Evolutionary conservation across 2,113 vertebrate species (phyloP).

Genomic region (Sphaerodactylus townsendi): DNA sequence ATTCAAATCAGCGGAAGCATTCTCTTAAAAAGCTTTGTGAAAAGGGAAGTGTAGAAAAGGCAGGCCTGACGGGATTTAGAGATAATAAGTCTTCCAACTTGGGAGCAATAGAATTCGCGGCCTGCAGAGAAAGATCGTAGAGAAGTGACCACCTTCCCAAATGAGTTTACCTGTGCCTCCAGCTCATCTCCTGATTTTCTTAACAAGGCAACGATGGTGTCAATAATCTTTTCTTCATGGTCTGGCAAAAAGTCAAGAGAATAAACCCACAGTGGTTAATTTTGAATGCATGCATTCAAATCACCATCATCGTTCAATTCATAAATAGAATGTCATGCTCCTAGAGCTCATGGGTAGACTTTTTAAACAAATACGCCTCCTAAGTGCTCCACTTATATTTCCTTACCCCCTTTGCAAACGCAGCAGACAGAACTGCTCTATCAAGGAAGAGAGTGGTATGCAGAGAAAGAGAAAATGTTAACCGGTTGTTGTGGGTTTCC

Average conservation of each 20-base stretch:
- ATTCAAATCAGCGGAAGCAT: not conserved
- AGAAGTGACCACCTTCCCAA: not conserved
- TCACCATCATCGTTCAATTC: not conserved
- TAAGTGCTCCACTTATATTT: not conserved
- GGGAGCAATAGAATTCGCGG: not conserved
- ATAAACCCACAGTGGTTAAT: not conserved
- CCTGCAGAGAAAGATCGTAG: not conserved
- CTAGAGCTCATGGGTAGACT: not conserved
- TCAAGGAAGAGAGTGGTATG: too few species aligned
- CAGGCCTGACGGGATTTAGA: not conserved
- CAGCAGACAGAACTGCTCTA: too few species aligned
- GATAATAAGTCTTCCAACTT: not conserved
- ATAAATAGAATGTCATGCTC: too few species aligned
- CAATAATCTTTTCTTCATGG: conserved; percentile 67
- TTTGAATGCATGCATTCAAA: not conserved
- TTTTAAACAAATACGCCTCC: not conserved
- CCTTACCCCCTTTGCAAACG: not conserved
- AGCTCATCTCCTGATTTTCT: conserved; percentile 75
- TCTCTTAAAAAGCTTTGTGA: not conserved
- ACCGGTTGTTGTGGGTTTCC: too few species aligned
- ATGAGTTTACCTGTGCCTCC: conserved; percentile 71
- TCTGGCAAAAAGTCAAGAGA: conserved; percentile 39
- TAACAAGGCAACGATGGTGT: conserved; percentile 77
- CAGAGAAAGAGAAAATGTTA: too few species aligned
- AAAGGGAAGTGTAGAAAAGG: not conserved